Evolutionary conservation across 2,797 vertebrate genomes (phyloP), one percentile per base, ranked within the genome.

Genomic region (Cossypha heuglini): DNA sequence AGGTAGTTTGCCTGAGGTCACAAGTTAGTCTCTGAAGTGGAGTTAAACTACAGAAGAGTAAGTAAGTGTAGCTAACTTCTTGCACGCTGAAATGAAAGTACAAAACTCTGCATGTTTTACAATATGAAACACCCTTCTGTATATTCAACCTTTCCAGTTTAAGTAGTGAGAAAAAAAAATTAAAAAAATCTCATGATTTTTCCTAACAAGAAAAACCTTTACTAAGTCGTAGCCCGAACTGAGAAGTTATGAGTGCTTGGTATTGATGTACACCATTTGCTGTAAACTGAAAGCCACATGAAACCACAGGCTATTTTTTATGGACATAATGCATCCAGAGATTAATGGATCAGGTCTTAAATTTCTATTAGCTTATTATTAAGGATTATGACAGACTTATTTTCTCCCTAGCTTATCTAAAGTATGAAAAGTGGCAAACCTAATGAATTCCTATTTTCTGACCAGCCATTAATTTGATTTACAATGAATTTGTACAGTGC

Each of bases 291-390:
- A 91, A 76, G 28, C 38, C 48, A 69, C 40, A 19, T 29, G 40
- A 91, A 63, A 79, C 16, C 6, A 9, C 37, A 82, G n/a, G 13
- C 38, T 66, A 24, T 64, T 75, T 52, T 78, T 95, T 57, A 76
- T 21, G 52, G 51, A 83, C 37, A 64, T 86, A 83, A 86, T 52
- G 52, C 15, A 48, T 17, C 33, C 69, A 86, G 63, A 69, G 68
- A 94, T 79, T 71, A 95, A 90, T 55, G 40, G 26, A 59, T 78
- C 80, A 78, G 66, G 61, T 82, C 48, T 73, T 90, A 85, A 91
- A 89, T 76, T 91, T 81, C 84, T 82, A 80, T 91, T 94, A 96
- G 43, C 22, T 51, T 82, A 52, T 91, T 89, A 82, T 85, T 94
- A 87, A 73, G 73, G 43, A 55, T 20, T 78, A 71, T 67, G 84